phyloP scores from a whole-genome alignment of 2,113 vertebrate genomes.

The Boulengeromyrus knoepffleri region DNA sequence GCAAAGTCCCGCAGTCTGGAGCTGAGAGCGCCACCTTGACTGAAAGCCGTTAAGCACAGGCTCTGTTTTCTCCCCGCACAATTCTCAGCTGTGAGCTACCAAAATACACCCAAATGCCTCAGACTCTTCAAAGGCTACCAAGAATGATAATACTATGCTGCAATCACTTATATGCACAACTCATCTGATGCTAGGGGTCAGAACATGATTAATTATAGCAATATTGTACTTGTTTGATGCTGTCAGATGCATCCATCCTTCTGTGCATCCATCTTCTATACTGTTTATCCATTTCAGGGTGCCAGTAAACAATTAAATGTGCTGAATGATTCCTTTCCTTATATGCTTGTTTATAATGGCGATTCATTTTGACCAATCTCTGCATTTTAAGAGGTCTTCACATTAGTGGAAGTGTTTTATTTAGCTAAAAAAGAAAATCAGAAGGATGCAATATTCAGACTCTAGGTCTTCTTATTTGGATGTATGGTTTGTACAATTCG shows the following conservation, averaged over 20 bases:
- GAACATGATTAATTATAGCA: not conserved
- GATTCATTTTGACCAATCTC: not conserved
- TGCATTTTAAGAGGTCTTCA: not conserved
- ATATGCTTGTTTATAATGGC: not conserved
- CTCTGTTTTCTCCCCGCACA: not conserved
- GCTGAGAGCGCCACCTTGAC: not conserved
- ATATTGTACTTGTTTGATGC: not conserved
- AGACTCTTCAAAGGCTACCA: not conserved
- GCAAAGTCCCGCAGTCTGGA: constrained; percentile 23
- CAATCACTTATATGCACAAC: not conserved
- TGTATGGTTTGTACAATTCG: not conserved
- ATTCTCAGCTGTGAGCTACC: not conserved
- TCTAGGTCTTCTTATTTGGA: not conserved
- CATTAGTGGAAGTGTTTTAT: not conserved
- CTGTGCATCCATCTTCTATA: not conserved
- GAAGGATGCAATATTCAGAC: not conserved
- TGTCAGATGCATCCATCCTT: not conserved
- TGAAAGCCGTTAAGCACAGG: not conserved
- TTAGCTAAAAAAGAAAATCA: not conserved
- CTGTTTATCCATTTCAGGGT: not conserved
- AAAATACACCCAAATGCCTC: not conserved
- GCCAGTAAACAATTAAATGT: not conserved
- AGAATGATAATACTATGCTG: not conserved
- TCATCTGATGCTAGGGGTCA: not conserved
- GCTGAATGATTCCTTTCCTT: not conserved